Base-by-base conservation (phyloP, 2,113 vertebrate genomes). In the Paracanthobrama guichenoti region DNA sequence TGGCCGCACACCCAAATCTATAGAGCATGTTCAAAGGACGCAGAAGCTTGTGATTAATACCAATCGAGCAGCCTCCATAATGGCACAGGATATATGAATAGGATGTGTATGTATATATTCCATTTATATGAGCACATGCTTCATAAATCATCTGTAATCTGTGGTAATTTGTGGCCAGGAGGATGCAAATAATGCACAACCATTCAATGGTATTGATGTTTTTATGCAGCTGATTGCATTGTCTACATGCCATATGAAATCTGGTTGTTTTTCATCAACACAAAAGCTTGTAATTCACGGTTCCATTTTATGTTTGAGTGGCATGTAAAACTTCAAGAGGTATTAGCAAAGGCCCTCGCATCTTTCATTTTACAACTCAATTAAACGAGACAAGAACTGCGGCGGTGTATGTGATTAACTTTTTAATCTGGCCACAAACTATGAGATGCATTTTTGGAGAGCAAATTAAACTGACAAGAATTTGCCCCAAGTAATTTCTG, bases 381-480 rank as follows among this genome's bases (percentile, higher is more conserved):
- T 87, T 86, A 89, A 87, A 86, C 26, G 16, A 72, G 67, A 55
- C n/a, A 31, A 83, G 79, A 84, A 80, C 55, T 84, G 48, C 46
- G 62, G 20, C 16, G 1, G n/a, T 72, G 44, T 64, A 71, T 35
- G 39, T 88, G 82, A 87, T 90, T 84, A 84, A 69, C 60, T 84
- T 75, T 81, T 76, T 86, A 13, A 88, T 88, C 85, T 62, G 57
- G 42, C 53, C 81, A 39, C 59, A 50, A 73, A 74, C 71, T 85
- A 80, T 86, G 71, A 87, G 85, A 85, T 60, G 83, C 67, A 86
- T 87, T 86, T 82, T 82, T 82, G 53, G 59, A 71, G 44, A 75
- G 81, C 74, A 82, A 88, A 89, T 87, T 72, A 85, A 87, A 89
- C 48, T 79, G 72, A 82, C 81, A 86, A 74, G 73, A 60, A 64